Evolutionary conservation across 1,140 invertebrate genomes (phyloP).

Genomic region (Acyrthosiphon pisum): DNA sequence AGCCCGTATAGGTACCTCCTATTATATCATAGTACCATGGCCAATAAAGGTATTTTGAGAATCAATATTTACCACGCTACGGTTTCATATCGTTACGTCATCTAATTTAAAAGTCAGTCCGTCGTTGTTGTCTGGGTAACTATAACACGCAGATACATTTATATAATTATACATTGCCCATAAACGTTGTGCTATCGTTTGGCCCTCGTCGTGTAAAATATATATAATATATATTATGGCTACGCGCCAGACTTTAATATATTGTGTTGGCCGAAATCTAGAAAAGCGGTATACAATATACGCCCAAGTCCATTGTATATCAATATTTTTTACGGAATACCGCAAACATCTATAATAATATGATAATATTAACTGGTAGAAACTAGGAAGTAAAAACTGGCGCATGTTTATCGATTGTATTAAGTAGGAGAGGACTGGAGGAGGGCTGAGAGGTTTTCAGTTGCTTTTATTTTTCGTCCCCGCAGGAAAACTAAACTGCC

Average conservation of each 20-base stretch:
- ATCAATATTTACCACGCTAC: neutral
- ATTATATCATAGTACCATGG: neutral
- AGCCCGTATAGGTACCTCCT: neutral
- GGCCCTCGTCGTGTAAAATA: neutral
- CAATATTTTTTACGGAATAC: neutral
- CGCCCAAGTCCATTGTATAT: neutral
- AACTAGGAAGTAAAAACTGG: slow-evolving; percentile 3
- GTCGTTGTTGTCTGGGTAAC: neutral
- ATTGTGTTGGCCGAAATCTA: neutral
- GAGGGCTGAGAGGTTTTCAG: neutral
- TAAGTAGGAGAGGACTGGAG: neutral
- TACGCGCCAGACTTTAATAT: neutral
- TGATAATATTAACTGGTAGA: neutral
- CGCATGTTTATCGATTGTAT: slow-evolving; percentile 35
- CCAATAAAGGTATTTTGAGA: neutral
- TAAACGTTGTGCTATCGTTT: neutral
- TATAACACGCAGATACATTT: neutral
- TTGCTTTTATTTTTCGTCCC: slow-evolving; percentile 16
- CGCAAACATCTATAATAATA: neutral
- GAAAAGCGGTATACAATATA: neutral
- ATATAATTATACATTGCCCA: neutral
- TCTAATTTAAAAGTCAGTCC: neutral
- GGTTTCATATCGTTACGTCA: neutral
- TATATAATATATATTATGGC: neutral
- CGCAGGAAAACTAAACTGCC: slow-evolving; percentile 21